Percentiles rank a stretch among this genome's conserved stretches.
phyloP scores from a whole-genome alignment of 2,888 invertebrate genomes.

The Machimus rusticus region DNA sequence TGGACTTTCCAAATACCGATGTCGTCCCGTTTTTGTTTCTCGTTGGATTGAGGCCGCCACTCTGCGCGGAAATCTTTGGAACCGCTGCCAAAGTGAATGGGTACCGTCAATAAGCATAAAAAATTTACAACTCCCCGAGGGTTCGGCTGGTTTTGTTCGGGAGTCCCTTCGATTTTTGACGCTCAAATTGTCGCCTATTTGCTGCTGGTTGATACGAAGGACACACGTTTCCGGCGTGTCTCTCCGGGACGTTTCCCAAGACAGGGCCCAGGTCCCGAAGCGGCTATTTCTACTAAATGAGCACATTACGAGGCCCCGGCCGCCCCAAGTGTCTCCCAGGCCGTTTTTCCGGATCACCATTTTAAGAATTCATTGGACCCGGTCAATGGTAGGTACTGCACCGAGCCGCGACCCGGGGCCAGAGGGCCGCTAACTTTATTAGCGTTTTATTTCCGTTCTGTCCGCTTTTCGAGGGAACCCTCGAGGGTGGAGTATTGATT shows the following conservation, averaged over 20 bases:
- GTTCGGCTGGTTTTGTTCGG: not conserved
- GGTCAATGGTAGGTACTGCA: not conserved
- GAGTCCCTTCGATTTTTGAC: not conserved
- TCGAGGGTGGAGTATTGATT: not conserved
- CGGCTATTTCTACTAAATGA: not conserved
- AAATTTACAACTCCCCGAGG: not conserved
- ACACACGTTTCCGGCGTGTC: not conserved
- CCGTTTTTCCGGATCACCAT: not conserved
- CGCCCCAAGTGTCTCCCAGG: not conserved
- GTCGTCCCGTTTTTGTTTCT: not conserved
- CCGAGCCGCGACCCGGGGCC: not conserved
- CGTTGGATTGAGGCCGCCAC: not conserved
- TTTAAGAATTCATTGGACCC: not conserved
- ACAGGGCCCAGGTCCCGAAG: not conserved
- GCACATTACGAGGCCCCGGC: not conserved
- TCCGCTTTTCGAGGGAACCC: not conserved
- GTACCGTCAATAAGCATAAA: constrained; percentile 3
- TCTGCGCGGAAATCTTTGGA: not conserved
- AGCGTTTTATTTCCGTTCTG: not conserved
- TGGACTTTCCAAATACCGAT: not conserved
- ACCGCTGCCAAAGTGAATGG: not conserved
- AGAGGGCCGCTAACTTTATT: not conserved
- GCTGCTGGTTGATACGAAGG: not conserved
- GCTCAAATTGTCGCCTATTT: not conserved
- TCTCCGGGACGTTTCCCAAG: not conserved